phyloP scores from a whole-genome alignment of 2,113 vertebrate species.

The Recurvirostra avosetta region DNA sequence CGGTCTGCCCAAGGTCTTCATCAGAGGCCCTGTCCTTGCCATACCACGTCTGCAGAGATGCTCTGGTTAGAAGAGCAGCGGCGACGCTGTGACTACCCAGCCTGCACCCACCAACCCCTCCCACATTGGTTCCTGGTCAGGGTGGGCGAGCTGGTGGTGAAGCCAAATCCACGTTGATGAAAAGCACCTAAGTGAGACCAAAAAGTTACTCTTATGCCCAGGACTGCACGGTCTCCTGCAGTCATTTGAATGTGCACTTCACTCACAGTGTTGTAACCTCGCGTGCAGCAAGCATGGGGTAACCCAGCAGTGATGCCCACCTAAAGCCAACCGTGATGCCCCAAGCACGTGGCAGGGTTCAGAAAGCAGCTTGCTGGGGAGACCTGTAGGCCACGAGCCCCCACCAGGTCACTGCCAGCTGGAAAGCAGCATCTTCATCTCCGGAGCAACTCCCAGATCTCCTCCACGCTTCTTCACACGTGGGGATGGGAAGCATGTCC shows the following conservation, averaged over 20 bases:
- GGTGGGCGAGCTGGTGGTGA: neutral
- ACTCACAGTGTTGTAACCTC: neutral
- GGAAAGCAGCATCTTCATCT: neutral
- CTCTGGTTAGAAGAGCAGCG: neutral
- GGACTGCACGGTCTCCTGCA: neutral
- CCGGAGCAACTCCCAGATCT: neutral
- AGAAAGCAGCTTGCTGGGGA: neutral
- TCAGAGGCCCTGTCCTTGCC: neutral
- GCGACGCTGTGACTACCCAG: neutral
- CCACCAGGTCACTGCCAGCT: neutral
- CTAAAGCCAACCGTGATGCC: neutral
- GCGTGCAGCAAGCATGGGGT: rapidly evolving
- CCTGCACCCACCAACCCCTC: neutral
- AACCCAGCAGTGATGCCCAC: neutral
- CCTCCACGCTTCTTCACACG: rapidly evolving
- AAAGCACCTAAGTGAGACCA: neutral
- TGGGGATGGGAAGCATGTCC: no score
- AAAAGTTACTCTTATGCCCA: neutral
- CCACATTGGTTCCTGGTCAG: neutral
- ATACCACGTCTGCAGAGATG: rapidly evolving
- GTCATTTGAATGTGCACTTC: neutral
- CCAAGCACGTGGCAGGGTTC: neutral
- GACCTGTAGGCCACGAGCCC: neutral
- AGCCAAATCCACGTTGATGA: neutral
- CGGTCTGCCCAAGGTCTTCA: neutral